Evolutionary conservation across 2,113 vertebrate species (phyloP).

Genomic region (Nerophis ophidion): DNA sequence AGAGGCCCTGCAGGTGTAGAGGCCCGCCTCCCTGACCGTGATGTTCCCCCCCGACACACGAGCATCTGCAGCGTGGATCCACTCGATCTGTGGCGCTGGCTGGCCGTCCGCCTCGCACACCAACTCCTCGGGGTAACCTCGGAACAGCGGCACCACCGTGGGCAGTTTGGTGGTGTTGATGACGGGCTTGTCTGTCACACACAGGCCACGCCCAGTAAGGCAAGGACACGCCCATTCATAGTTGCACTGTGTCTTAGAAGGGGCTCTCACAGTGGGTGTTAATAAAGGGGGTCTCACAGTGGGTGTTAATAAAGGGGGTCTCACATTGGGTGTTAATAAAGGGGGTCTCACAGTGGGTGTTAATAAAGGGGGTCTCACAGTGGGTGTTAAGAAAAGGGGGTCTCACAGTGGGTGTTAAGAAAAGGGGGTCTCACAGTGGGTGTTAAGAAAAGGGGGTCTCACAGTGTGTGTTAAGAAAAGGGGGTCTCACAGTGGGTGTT

Average conservation of each 20-base stretch:
- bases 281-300: neutral
- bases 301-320: neutral
- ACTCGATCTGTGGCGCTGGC: conserved; percentile 54
- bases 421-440: too few species aligned
- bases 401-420: too few species aligned
- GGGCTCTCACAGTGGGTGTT: too few species aligned
- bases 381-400: too few species aligned
- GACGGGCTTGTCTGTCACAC: conserved; percentile 50
- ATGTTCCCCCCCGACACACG: conserved; percentile 10
- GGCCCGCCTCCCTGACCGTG: conserved; percentile 20
- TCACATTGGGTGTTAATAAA: too few species aligned
- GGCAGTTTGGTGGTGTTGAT: conserved; percentile 55
- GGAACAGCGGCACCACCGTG: conserved; percentile 48
- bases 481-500: too few species aligned
- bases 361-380: too few species aligned
- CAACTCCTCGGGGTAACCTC: conserved; percentile 50
- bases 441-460: too few species aligned
- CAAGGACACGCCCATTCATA: neutral
- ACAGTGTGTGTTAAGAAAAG: too few species aligned
- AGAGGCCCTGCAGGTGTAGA: conserved; percentile 56
- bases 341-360: too few species aligned
- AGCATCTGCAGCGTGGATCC: conserved; percentile 14
- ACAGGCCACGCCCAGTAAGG: neutral
- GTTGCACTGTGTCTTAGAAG: neutral
- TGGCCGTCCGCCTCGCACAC: conserved; percentile 63